Conservation (phyloP, 2,888 invertebrate genomes). For the Ptychoptera contaminata region DNA sequence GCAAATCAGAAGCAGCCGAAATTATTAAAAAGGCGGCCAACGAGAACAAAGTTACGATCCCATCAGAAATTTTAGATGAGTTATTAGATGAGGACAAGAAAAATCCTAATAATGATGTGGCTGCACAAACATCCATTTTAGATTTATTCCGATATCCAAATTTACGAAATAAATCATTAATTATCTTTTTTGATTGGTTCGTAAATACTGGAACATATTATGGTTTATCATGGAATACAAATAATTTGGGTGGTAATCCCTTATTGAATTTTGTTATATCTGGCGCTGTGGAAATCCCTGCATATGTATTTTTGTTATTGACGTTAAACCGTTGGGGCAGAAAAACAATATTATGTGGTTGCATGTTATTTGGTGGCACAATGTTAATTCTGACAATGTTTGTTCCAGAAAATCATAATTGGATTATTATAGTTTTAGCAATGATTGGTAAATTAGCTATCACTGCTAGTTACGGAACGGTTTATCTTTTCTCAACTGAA, state of each 20-base stretch:
- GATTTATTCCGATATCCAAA: conserved; percentile 48
- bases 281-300: conserved; percentile 62
- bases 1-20: conserved; percentile 42
- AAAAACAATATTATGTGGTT: conserved; percentile 48
- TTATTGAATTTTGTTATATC: conserved; percentile 58
- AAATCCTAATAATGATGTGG: conserved; percentile 16
- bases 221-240: conserved; percentile 60
- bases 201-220: conserved; percentile 65
- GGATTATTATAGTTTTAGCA: conserved; percentile 41
- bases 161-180: conserved; percentile 44
- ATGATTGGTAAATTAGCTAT: conserved; percentile 59
- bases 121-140: conserved; percentile 32
- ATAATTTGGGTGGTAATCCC: conserved; percentile 52
- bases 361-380: conserved; percentile 46
- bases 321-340: conserved; percentile 56
- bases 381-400: conserved; percentile 40
- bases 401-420: conserved; percentile 37
- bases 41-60: conserved; percentile 44
- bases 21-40: conserved; percentile 45
- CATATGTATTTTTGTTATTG: conserved; percentile 46
- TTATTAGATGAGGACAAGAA: conserved; percentile 33
- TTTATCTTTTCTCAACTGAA: conserved; percentile 58
- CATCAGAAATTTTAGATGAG: conserved; percentile 35
- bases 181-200: conserved; percentile 63
- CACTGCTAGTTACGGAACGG: conserved; percentile 55